Conservation (phyloP, 1,140 invertebrate species). For the Scaptodrosophila lebanonensis region DNA sequence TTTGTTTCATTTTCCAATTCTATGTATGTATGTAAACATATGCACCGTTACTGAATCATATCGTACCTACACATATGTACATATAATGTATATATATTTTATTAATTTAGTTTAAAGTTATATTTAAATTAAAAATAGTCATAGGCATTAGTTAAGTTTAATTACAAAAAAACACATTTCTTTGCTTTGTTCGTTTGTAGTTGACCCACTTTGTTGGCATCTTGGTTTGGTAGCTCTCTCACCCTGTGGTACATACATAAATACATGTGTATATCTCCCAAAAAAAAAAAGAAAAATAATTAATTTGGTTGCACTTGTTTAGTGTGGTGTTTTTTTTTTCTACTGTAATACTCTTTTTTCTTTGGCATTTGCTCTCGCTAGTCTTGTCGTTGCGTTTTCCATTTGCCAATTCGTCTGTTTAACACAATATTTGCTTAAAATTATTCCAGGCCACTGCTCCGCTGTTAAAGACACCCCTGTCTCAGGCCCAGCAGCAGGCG, state of each 20-base stretch:
- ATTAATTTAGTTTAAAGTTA: slow-evolving; percentile 23
- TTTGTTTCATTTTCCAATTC: slow-evolving; percentile 20
- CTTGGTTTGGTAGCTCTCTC: slow-evolving; percentile 35
- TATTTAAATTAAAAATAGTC: too few relatives aligned
- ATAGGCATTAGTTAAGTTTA: too few relatives aligned
- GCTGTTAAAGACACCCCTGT: slow-evolving; percentile 83
- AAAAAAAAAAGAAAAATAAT: not conserved
- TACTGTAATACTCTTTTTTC: slow-evolving; percentile 38
- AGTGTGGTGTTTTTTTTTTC: slow-evolving; percentile 32
- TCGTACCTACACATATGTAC: slow-evolving; percentile 24
- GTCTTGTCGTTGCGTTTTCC: slow-evolving; percentile 27
- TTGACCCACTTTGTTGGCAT: slow-evolving; percentile 25
- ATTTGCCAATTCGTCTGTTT: slow-evolving; percentile 17
- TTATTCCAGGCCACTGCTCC: slow-evolving; percentile 83
- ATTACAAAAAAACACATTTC: slow-evolving; percentile 18
- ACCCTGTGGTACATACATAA: slow-evolving; percentile 19
- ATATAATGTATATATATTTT: slow-evolving; percentile 17
- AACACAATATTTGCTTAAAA: slow-evolving; percentile 77
- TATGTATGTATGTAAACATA: slow-evolving; percentile 25
- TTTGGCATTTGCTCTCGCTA: slow-evolving; percentile 52
- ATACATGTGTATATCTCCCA: slow-evolving; percentile 3
- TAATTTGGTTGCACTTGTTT: slow-evolving; percentile 43
- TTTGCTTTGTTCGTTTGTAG: slow-evolving; percentile 33
- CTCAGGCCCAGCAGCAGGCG: slow-evolving; percentile 83
- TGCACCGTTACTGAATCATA: not conserved